A percentile compares a stretch with the other conserved stretches of the same genome.
Conservation (phyloP, 2,113 vertebrate species). For the Cranoglanis bouderius region DNA sequence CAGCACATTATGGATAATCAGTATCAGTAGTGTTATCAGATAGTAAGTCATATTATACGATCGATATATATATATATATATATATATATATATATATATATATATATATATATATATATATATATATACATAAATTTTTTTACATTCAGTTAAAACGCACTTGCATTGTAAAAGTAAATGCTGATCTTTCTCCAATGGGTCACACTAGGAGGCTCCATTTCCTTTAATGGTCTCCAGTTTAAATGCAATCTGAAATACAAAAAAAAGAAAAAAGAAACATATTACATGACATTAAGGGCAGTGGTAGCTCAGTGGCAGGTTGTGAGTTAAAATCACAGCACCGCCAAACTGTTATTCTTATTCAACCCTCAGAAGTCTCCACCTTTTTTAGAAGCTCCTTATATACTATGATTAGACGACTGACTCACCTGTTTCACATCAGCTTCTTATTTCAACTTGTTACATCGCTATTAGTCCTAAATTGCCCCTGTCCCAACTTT, state of each 20-base stretch:
- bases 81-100: too few relatives aligned
- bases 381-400: too few relatives aligned
- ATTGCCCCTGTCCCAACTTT: too few relatives aligned
- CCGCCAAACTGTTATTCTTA: background rate
- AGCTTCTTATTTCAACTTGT: too few relatives aligned
- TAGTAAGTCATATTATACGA: background rate
- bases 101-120: too few relatives aligned
- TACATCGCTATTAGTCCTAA: too few relatives aligned
- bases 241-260: background rate
- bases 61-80: too few relatives aligned
- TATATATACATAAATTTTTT: too few relatives aligned
- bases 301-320: background rate
- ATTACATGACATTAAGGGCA: background rate
- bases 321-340: background rate
- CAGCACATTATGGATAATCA: background rate
- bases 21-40: background rate
- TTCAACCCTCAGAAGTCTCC: background rate
- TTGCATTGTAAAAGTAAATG: background rate
- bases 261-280: too few relatives aligned
- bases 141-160: too few relatives aligned
- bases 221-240: background rate
- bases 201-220: background rate
- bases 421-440: too few relatives aligned
- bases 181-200: background rate
- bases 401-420: too few relatives aligned